phyloP scores from a whole-genome alignment of 2,113 vertebrate genomes.

The Cynopterus brachyotis region DNA sequence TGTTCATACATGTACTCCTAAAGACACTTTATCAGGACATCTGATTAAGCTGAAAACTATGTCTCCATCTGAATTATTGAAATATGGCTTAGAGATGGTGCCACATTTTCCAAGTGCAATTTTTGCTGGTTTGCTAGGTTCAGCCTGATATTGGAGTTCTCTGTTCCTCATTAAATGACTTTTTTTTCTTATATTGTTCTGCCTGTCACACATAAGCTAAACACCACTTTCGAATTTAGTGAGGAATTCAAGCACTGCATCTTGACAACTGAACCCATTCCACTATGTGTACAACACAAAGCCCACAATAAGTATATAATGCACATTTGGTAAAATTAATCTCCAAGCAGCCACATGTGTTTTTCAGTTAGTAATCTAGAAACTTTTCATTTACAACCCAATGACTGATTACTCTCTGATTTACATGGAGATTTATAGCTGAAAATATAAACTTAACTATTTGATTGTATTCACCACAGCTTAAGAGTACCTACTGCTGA shows the following conservation, averaged over 20 bases:
- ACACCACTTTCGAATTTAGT: background rate
- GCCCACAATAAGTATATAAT: background rate
- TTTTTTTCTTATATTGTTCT: background rate
- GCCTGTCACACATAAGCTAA: background rate
- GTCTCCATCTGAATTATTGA: background rate
- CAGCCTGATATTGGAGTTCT: background rate
- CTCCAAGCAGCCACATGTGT: background rate
- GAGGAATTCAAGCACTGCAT: background rate
- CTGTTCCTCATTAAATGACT: background rate
- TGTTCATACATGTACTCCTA: background rate
- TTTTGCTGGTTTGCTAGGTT: background rate
- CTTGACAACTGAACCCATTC: background rate
- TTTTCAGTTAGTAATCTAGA: slow-evolving; percentile 37
- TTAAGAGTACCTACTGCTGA: background rate
- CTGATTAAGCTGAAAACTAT: background rate
- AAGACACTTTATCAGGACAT: background rate
- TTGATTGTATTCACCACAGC: background rate
- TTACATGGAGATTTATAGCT: background rate
- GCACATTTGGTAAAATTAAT: background rate
- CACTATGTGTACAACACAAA: background rate
- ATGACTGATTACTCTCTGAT: background rate
- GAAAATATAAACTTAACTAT: slow-evolving; percentile 40
- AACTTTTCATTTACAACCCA: slow-evolving; percentile 8
- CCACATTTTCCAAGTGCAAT: background rate
- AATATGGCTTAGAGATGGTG: background rate